Evolutionary conservation across 2,797 vertebrate species (phyloP), one percentile per base, ranked within the genome.

Genomic region (Serranus cabrilla): DNA sequence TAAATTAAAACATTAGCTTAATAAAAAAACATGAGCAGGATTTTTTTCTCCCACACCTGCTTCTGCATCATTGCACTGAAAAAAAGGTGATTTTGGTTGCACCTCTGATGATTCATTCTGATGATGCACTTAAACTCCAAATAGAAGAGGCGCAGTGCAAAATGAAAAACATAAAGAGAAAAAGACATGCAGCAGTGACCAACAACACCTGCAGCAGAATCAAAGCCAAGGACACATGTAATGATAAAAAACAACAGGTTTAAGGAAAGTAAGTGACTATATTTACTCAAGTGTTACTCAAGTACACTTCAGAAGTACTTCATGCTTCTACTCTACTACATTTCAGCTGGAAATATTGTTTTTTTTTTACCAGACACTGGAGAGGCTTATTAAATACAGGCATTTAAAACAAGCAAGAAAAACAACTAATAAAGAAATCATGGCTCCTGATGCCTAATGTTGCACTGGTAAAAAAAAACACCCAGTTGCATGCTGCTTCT

Each of bases 161-260:
- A 39, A 69, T 16, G 60, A 14, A 62, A 69, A 59, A 37, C 18
- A 56, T 49, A 18, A 66, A 50, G 18, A 60, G 10, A 45, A 61
- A 75, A 71, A 52, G 4, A 2, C 8, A 45, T 40, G 47, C 37
- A 37, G 40, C 27, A 31, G 27, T 45, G 14, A 9, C 5, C 17
- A 59, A 50, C 9, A 49, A 64, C 63, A 70, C 47, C 49, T 37
- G 55, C 60, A 68, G 49, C 27, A 31, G 27, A 31, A 21, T 14
- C 5, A 45, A 17, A 40, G 27, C 27, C 55, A 60, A 54, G 43
- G 6, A 65, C 71, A 59, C 7, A 57, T 51, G 11, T 5, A 18
- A 67, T 57, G 62, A 71, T 55, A 49, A 27, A 60, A 46, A 76
- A 56, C 6, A 58, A 11, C 34, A 50, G 13, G 11, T 31, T 59